Base-by-base conservation (phyloP, 2,888 invertebrate genomes). In the Leptogaster cylindrica region DNA sequence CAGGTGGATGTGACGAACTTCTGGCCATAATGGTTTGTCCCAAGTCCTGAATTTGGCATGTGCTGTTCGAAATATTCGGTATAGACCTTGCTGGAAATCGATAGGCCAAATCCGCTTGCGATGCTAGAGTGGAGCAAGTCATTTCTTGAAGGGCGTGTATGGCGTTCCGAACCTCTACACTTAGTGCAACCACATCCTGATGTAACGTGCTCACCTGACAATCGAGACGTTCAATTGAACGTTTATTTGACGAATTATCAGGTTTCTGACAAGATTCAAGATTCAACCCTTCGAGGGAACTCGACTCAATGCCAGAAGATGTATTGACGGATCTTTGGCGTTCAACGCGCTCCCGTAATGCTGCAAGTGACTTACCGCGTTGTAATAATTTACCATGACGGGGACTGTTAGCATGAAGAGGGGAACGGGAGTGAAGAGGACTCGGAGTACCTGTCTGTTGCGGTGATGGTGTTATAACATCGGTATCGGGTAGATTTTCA, bases 101-200 rank as follows among this genome's bases (percentile, higher is more conserved):
- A 36, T 83, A 84, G 18, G 84, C 77, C 41, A 82, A 74, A 63
- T 79, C 79, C 2, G 74, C 74, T n/a, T 78, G 76, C 2, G 78
- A 77, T 2, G 75, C 74, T 8, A 73, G 25, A 39, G 79, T 80
- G 0, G 88, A 88, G 3, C 88, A 88, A 4, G 91, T 87, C 85
- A 92, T 88, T 78, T 91, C 91, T 79, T 92, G 92, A 18, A 93
- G 82, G 0, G 92, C 92, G 75, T 92, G 91, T 70, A 93, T 91
- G 6, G 92, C 92, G 77, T 89, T 88, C 41, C 92, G 85, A 55
- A 92, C 91, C 89, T 92, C 93, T 79, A 89, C 87, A 76, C 93
- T 93, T 41, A 94, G 85, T 20, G 91, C 89, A 0, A 92, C 92
- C 16, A 94, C 92, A 78, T 94, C 93, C 74, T 93, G 91, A 76